Percentiles rank a stretch among this genome's conserved stretches.
Evolutionary conservation across 2,888 invertebrate species (phyloP).

Genomic region (Bombylius major): DNA sequence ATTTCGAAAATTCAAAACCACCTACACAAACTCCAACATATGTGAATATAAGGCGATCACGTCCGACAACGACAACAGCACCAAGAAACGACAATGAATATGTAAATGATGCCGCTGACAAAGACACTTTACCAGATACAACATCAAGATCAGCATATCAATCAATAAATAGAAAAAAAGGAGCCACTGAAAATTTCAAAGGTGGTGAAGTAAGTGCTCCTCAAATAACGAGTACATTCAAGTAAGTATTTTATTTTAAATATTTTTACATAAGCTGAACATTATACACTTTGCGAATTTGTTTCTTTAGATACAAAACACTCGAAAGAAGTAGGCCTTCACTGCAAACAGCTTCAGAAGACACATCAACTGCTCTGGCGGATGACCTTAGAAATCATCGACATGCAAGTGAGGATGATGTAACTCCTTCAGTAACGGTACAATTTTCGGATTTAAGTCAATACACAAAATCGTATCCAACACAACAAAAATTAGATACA

Average conservation of each 20-base stretch:
- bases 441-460: constrained; percentile 25
- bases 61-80: constrained; percentile 36
- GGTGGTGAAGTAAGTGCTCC: neutral
- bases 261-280: no score
- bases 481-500: constrained; percentile 1
- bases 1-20: constrained; percentile 11
- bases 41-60: constrained; percentile 55
- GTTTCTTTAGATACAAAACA: constrained; percentile 26
- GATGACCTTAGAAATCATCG: constrained; percentile 1
- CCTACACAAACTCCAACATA: constrained; percentile 45
- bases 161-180: constrained; percentile 20
- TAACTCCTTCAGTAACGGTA: constrained; percentile 28
- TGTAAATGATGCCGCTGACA: constrained; percentile 8
- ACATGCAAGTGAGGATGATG: constrained; percentile 15
- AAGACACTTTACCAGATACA: neutral
- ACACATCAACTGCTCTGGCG: neutral
- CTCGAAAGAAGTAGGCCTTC: constrained; percentile 28
- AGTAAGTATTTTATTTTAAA: neutral
- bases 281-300: neutral
- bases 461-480: constrained; percentile 5
- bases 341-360: constrained; percentile 8
- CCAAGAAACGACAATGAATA: constrained; percentile 8
- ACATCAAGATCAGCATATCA: constrained; percentile 22
- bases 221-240: neutral
- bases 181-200: neutral